phyloP scores from a whole-genome alignment of 2,113 vertebrate genomes.

The Dolichotis patagonum region DNA sequence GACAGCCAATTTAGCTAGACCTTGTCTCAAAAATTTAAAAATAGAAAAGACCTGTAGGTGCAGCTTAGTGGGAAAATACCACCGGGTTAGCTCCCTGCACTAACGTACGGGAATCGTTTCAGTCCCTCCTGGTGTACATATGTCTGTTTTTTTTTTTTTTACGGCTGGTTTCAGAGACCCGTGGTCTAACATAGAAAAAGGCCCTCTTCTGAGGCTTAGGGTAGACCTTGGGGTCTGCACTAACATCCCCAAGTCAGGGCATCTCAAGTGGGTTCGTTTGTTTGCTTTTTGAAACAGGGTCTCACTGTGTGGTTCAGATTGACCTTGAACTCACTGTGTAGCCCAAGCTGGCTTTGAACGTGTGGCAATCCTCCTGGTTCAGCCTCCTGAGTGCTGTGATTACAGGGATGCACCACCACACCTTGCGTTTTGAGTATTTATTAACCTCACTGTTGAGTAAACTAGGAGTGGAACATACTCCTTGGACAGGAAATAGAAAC shows the following conservation, averaged over 20 bases:
- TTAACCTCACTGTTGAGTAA: not conserved
- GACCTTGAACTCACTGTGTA: not conserved
- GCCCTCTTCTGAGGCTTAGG: not conserved
- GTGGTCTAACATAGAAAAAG: not conserved
- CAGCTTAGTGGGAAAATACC: not conserved
- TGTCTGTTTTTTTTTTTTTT: not conserved
- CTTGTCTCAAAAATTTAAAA: not conserved
- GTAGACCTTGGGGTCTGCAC: not conserved
- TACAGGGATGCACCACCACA: not conserved
- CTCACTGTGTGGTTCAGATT: not conserved
- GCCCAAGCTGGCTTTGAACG: not conserved
- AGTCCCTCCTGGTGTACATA: not conserved
- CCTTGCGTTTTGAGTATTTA: not conserved
- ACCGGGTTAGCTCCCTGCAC: not conserved
- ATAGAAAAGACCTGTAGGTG: not conserved
- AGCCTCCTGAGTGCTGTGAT: not conserved
- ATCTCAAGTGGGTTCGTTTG: not conserved
- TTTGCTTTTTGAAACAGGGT: not conserved
- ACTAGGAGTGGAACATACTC: not conserved
- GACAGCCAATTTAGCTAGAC: not conserved
- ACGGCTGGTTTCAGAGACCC: not conserved
- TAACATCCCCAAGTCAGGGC: not conserved
- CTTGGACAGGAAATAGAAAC: not conserved
- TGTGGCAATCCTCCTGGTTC: not conserved
- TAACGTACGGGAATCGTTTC: not conserved